Base-by-base conservation (phyloP, 2,113 vertebrate genomes). In the Macquaria australasica region DNA sequence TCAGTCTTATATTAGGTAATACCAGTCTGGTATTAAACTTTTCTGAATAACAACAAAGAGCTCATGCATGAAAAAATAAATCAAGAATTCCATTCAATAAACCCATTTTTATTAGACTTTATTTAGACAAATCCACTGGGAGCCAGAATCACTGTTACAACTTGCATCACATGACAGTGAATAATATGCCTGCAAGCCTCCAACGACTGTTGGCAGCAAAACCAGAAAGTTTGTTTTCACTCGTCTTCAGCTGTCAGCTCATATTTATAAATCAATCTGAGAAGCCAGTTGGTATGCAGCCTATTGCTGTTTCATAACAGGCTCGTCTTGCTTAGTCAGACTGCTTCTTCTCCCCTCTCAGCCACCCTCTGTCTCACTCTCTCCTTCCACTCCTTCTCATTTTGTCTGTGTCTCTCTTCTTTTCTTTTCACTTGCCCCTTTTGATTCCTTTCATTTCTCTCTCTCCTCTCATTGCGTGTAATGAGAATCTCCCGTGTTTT, bases 221-320 rank as follows among this genome's bases (percentile, higher is more conserved):
- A 93, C 79, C 90, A 93, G 91, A 93, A 93, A 92, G 91, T 91
- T 94, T 94, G 91, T 92, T 92, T 91, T 90, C 89, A 87, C 80
- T 92, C 79, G 53, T 92, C 91, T 91, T 87, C 87, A 84, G 79
- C 91, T 93, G 89, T 94, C 93, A 85, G 74, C 88, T 93, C 82
- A 34, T 82, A 90, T 95, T 91, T 88, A 89, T 86, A 84, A 91
- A 90, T 93, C 92, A 89, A 91, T 93, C 87, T 59, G 79, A 79
- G 84, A 86, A 87, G 86, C 87, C 80, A 21, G 85, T 84, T 67
- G 10, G 75, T 83, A 71, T 63, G 79, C 82, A 87, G 90, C 87
- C 87, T 71, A 68, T 80, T 78, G 86, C 85, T 78, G 89, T 89
- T 93, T 91, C 77, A 63, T 89, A 92, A 90, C 87, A 71, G 72